phyloP scores from a whole-genome alignment of 2,797 vertebrate species.

The Sebastes reedi region DNA sequence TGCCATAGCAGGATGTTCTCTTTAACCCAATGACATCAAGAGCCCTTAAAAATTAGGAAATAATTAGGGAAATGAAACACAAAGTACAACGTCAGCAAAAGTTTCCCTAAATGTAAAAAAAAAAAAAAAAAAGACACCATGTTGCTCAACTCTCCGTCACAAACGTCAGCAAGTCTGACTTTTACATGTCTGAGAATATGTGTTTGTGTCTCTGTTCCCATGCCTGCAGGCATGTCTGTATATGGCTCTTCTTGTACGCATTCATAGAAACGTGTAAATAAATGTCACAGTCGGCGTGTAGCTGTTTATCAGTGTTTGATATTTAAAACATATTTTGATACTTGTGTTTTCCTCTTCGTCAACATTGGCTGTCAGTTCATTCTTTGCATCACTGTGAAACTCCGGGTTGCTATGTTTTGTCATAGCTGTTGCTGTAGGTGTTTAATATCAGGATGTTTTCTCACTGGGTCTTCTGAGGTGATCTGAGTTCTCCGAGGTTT shows the following conservation, averaged over 20 bases:
- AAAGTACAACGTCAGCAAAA: slow-evolving; percentile 25
- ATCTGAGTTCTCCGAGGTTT: neutral
- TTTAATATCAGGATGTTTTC: slow-evolving; percentile 9
- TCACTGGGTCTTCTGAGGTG: neutral
- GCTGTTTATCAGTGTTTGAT: neutral
- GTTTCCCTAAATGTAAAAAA: neutral
- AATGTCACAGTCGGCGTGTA: neutral
- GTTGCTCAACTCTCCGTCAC: slow-evolving; percentile 1
- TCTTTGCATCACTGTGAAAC: neutral
- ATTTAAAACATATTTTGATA: neutral
- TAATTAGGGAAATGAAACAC: slow-evolving; percentile 28
- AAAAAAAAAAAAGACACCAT: neutral
- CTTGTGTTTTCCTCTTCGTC: neutral
- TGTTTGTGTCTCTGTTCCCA: neutral
- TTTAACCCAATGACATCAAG: neutral
- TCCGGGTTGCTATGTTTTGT: neutral
- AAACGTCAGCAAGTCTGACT: neutral
- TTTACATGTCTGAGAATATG: neutral
- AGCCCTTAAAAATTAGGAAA: slow-evolving; percentile 1
- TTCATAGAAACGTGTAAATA: neutral
- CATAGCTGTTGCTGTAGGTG: neutral
- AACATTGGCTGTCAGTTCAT: neutral
- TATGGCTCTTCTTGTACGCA: neutral
- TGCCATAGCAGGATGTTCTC: neutral
- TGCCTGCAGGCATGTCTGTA: neutral